phyloP scores from a whole-genome alignment of 2,797 vertebrate genomes.

The Sebastes baramenuke region DNA sequence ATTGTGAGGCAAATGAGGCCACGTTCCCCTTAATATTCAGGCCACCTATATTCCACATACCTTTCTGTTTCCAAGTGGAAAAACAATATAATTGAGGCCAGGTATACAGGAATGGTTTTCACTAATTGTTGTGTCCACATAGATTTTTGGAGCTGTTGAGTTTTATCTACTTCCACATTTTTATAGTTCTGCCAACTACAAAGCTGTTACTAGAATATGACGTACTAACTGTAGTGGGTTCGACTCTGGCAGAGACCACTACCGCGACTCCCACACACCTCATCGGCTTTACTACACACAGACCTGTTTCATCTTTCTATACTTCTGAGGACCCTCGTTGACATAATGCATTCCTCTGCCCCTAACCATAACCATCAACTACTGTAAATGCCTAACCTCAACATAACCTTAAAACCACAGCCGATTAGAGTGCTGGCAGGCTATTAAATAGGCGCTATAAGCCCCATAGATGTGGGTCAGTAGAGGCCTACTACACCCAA shows the following conservation, averaged over 20 bases:
- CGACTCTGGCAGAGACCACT: too few species aligned
- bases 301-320: not conserved
- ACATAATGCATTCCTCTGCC: not conserved
- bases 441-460: too few species aligned
- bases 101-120: not conserved
- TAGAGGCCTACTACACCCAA: too few species aligned
- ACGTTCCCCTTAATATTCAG: not conserved
- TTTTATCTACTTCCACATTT: not conserved
- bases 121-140: not conserved
- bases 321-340: not conserved
- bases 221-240: not conserved
- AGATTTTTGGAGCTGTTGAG: not conserved
- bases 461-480: too few species aligned
- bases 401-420: not conserved
- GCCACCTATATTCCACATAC: not conserved
- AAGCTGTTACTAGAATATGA: not conserved
- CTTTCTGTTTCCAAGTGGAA: not conserved
- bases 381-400: not conserved
- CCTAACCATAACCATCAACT: not conserved
- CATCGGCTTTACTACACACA: not conserved
- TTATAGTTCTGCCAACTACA: not conserved
- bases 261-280: not conserved
- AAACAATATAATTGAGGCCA: not conserved
- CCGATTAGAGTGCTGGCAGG: too few species aligned
- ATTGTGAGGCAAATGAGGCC: not conserved